Evolutionary conservation across 2,113 vertebrate genomes (phyloP).

Genomic region (Cebus imitator): DNA sequence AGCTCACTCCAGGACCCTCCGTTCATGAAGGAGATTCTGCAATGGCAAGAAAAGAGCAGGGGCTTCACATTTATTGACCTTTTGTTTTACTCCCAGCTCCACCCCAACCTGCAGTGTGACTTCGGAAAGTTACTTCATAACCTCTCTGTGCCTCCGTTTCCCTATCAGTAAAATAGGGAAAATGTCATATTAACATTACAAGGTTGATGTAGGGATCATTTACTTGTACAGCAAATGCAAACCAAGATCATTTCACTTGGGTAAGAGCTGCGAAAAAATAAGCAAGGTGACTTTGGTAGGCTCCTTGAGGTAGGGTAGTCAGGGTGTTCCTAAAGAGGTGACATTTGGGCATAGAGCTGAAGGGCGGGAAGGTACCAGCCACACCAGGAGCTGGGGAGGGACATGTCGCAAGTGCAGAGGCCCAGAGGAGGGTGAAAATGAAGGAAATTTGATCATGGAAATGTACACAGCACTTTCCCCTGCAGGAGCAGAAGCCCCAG

Average conservation of each 20-base stretch:
- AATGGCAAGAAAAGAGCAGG: neutral
- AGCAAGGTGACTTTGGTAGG: neutral
- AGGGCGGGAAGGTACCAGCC: neutral
- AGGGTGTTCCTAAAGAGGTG: neutral
- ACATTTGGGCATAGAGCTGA: neutral
- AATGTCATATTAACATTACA: neutral
- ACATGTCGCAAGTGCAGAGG: neutral
- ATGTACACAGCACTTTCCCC: neutral
- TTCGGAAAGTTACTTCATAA: neutral
- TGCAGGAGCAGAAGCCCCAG: too few relatives aligned
- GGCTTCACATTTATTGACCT: neutral
- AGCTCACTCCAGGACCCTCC: neutral
- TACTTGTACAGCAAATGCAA: neutral
- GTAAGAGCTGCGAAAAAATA: neutral
- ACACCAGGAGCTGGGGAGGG: neutral
- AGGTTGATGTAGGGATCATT: neutral
- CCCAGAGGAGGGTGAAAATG: neutral
- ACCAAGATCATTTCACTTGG: neutral
- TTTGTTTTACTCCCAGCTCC: neutral
- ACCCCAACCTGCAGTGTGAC: neutral
- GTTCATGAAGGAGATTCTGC: neutral
- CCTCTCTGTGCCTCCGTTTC: slow-evolving; percentile 6
- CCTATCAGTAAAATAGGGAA: neutral
- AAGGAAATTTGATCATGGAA: neutral
- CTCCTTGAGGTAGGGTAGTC: neutral